Conservation (phyloP, 1,140 invertebrate species). For the Diabrotica undecimpunctata region DNA sequence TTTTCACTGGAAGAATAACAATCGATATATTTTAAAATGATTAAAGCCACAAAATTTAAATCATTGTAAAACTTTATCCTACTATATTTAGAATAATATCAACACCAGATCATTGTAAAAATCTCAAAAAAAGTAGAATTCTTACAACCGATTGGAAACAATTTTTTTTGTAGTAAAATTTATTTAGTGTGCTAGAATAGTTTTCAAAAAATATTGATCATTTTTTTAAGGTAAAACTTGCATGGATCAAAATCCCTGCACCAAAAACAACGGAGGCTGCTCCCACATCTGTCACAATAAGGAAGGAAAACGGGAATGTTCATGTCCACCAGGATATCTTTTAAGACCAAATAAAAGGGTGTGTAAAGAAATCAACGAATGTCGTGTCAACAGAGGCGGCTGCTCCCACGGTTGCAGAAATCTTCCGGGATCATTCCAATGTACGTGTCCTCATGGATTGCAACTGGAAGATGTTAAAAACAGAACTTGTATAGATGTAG, state of each 20-base stretch:
- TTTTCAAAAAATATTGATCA: too few relatives aligned
- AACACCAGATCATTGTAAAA: too few relatives aligned
- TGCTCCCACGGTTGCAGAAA: conserved; percentile 67
- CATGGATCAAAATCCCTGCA: conserved; percentile 37
- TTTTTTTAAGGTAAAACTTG: conserved; percentile 23
- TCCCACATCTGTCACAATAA: conserved; percentile 54
- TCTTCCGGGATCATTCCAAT: conserved; percentile 58
- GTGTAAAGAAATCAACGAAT: conserved; percentile 67
- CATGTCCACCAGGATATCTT: conserved; percentile 55
- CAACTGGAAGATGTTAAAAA: conserved; percentile 46
- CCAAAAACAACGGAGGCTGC: conserved; percentile 60
- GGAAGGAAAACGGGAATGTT: conserved; percentile 50
- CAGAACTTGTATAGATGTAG: conserved; percentile 56
- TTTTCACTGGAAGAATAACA: too few relatives aligned
- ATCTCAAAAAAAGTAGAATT: too few relatives aligned
- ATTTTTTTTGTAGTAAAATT: too few relatives aligned
- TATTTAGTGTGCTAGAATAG: too few relatives aligned
- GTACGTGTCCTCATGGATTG: conserved; percentile 54
- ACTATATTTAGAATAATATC: too few relatives aligned
- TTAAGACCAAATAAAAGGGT: conserved; percentile 48
- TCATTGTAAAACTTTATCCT: too few relatives aligned
- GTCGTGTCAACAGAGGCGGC: conserved; percentile 60
- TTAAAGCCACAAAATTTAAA: too few relatives aligned
- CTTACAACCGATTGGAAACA: too few relatives aligned
- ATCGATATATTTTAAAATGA: too few relatives aligned